Evolutionary conservation across 2,888 invertebrate genomes (phyloP), one percentile per base, ranked within the genome.

Genomic region (Endotricha flammealis): DNA sequence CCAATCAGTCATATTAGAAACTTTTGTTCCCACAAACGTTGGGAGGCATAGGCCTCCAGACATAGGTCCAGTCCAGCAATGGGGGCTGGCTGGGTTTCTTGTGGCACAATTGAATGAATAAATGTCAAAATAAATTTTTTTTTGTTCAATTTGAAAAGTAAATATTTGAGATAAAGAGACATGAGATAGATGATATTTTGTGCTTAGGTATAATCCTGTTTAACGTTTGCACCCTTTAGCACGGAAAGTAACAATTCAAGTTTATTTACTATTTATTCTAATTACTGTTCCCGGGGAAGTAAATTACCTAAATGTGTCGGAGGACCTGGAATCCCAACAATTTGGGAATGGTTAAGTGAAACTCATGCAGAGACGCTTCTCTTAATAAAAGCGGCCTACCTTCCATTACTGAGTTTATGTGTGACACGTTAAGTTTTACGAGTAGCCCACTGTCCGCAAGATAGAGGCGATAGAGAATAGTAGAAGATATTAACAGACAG

Each of bases 381-480:
- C 57, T 57, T 65, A 54, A 66, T 68, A 65, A 59, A 39, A 53
- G 55, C 50, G 4, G 10, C 11, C 8, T 30, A 27, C 32, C 25
- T 38, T 34, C 44, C 41, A 43, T 46, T 44, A 38, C 34, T 22
- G 28, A 32, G 42, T 46, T 46, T 46, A 44, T 36, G 44, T 38
- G 40, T 32, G 39, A 36, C 29, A 29, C 44, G 36, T 44, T 44
- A 47, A 35, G 32, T 40, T 47, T 47, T 47, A 47, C 42, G 42
- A 38, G 28, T 36, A 34, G 33, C 32, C 24, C 13, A 12, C 16
- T 8, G 13, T 1, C 27, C 11, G 27, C 20, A 23, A 9, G 22
- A 35, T 29, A 13, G 5, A 13, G 22, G 12, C 13, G 22, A 6
- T 5, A 10, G 20, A 4, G n/a, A n/a, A n/a, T n/a, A n/a, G n/a